Evolutionary conservation across 2,113 vertebrate species (phyloP).

Genomic region (Scomber japonicus): DNA sequence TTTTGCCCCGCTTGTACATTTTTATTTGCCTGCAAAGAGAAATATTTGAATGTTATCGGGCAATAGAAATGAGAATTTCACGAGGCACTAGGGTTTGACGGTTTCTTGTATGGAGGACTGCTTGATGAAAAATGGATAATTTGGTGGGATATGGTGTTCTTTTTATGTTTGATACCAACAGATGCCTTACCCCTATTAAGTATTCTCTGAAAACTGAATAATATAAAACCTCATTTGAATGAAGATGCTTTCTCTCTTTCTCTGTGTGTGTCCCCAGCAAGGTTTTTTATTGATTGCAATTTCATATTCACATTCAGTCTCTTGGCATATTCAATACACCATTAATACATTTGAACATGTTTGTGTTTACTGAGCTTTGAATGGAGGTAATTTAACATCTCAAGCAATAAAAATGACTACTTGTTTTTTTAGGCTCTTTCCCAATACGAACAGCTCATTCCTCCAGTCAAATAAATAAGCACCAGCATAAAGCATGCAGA

Average conservation of each 20-base stretch:
- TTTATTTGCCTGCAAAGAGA: neutral
- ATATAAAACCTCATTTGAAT: conserved; percentile 28
- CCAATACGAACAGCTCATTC: conserved; percentile 18
- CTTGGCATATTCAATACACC: conserved; percentile 47
- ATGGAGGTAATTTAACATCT: conserved; percentile 48
- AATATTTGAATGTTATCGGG: neutral
- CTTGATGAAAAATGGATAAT: conserved; percentile 22
- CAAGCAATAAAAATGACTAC: conserved; percentile 36
- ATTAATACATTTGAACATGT: conserved; percentile 52
- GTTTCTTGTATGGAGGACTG: neutral
- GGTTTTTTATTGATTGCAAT: conserved; percentile 43
- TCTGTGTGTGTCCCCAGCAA: neutral
- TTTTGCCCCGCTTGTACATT: neutral
- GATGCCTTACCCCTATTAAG: conserved; percentile 17
- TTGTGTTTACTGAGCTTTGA: conserved; percentile 38
- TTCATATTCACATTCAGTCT: conserved; percentile 46
- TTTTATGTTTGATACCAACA: conserved; percentile 17
- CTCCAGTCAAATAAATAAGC: conserved; percentile 40
- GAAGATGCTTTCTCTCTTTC: conserved; percentile 9
- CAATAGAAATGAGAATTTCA: neutral
- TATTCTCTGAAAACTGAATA: conserved; percentile 47
- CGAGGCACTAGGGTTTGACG: neutral
- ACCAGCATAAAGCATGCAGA: conserved; percentile 18
- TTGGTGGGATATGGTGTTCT: neutral
- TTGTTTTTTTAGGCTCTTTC: conserved; percentile 32